Percentiles rank a stretch among this genome's conserved stretches.
phyloP scores from a whole-genome alignment of 2,888 invertebrate genomes.

The Sphaerophoria rueppellii region DNA sequence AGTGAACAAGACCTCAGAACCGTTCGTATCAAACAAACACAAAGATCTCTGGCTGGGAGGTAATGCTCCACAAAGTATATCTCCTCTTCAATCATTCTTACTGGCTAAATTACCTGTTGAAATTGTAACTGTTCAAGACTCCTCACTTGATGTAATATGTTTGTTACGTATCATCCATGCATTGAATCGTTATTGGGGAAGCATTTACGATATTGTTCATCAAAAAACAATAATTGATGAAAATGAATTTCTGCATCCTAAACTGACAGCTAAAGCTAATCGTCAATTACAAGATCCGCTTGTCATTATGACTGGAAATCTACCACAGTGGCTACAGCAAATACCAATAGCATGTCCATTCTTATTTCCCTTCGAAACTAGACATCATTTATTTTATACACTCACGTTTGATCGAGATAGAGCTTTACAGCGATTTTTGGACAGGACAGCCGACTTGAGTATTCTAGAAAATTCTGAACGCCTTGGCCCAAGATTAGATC shows the following conservation, averaged over 20 bases:
- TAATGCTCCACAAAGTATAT: constrained; percentile 87
- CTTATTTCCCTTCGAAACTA: constrained; percentile 98
- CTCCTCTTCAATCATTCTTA: constrained; percentile 89
- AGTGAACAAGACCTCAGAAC: constrained; percentile 20
- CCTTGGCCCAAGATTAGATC: constrained; percentile 95
- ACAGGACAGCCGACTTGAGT: constrained; percentile 94
- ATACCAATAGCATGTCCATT: constrained; percentile 95
- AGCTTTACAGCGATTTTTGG: constrained; percentile 96
- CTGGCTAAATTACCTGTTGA: constrained; percentile 89
- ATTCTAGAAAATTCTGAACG: constrained; percentile 91
- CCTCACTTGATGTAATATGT: constrained; percentile 94
- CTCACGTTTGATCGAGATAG: constrained; percentile 99
- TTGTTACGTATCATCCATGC: constrained; percentile 95
- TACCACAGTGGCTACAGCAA: constrained; percentile 97
- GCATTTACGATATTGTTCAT: constrained; percentile 89
- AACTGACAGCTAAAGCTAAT: constrained; percentile 95
- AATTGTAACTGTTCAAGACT: constrained; percentile 92
- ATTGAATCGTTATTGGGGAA: constrained; percentile 95
- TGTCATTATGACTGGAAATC: constrained; percentile 98
- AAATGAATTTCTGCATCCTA: constrained; percentile 94
- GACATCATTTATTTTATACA: constrained; percentile 97
- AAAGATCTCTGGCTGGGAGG: constrained; percentile 86
- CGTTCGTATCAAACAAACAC: constrained; percentile 75
- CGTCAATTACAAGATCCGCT: constrained; percentile 98
- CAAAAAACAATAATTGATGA: constrained; percentile 88